Evolutionary conservation across 2,888 invertebrate genomes (phyloP), one percentile per base, ranked within the genome.

Genomic region (Parnassius glacialis): DNA sequence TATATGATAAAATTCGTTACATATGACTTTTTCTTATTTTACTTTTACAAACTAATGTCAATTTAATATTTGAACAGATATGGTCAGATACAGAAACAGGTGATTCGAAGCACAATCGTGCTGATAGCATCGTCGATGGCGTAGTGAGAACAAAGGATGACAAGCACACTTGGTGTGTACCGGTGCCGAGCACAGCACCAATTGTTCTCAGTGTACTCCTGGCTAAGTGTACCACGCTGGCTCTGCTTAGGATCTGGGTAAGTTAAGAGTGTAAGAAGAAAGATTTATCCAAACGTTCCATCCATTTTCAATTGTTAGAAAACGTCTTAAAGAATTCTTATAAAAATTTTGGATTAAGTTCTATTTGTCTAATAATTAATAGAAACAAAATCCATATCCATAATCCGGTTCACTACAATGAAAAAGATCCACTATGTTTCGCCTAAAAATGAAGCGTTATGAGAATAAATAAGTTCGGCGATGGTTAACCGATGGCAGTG

Each of bases 81-180:
- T 90, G 95, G 81, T 93, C 94, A 1, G 95, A 95, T 73, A 94
- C 94, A 53, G 91, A 92, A 61, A 76, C 85, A 0, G 87, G 85
- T 1, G 89, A 90, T 64, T 84, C 85, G 0, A 71, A 76, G 58
- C 93, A 93, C 68, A 94, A 94, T 65, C 94, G 94, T 1, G 90
- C 94, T 0, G 87, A 90, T 57, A 95, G 95, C 81, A 81, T 96
- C 34, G 83, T 94, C 25, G 95, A 96, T 74, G 95, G 95, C 0
- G 92, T 94, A 7, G 94, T 95, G 74, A 87, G 95, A 51, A 96
- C 96, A 0, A 92, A 94, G 61, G 96, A 96, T 77, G 96, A 96
- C 81, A 92, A 94, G 48, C 96, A 96, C 84, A 92, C 95, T 71
- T 96, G 96, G 96, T 87, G 95, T 20, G 92, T 94, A 25, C 94